Evolutionary conservation across 2,797 vertebrate species (phyloP).

Genomic region (Platyrinchus mystaceus): DNA sequence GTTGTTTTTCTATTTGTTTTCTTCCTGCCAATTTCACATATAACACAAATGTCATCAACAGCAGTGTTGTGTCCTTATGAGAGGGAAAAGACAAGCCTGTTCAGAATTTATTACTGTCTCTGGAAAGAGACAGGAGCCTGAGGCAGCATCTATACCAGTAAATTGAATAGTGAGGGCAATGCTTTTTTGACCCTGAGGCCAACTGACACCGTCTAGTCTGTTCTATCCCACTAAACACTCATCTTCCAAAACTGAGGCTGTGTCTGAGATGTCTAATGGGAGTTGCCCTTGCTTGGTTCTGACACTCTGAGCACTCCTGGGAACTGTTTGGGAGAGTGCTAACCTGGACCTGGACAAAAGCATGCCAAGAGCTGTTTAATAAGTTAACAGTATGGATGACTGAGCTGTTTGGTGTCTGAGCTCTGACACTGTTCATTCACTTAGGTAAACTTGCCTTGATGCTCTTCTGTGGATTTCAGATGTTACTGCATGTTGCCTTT

Average conservation of each 20-base stretch:
- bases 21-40: conserved; percentile 10
- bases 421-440: fast-evolving
- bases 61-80: background rate
- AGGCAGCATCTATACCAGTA: background rate
- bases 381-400: background rate
- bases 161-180: background rate
- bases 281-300: background rate
- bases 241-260: background rate
- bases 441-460: background rate
- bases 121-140: background rate
- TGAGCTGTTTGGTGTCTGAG: background rate
- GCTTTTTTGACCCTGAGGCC: background rate
- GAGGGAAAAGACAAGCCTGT: background rate
- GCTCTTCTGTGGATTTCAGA: background rate
- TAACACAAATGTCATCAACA: conserved; percentile 1
- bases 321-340: background rate
- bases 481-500: background rate
- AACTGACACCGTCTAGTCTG: background rate
- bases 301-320: background rate
- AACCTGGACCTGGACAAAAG: background rate
- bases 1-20: conserved; percentile 48
- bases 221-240: background rate
- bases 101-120: background rate
- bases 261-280: background rate
- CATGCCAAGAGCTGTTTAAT: background rate